phyloP scores from a whole-genome alignment of 2,113 vertebrate genomes.

The Probosciger aterrimus region DNA sequence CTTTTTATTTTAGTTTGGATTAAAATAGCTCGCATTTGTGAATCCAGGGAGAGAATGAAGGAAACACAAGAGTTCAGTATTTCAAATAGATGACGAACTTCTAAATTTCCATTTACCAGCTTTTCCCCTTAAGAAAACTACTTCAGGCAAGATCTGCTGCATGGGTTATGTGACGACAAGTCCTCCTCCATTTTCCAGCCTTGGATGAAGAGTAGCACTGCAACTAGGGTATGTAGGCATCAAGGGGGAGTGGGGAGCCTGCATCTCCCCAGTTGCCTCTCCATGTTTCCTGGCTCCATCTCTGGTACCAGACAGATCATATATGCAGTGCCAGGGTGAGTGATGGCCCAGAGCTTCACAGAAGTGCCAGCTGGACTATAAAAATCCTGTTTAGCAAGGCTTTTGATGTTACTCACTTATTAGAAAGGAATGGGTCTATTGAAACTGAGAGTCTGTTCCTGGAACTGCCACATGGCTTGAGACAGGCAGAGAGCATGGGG shows the following conservation, averaged over 20 bases:
- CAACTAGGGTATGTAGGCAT: neutral
- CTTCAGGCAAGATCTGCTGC: neutral
- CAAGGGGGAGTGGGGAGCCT: neutral
- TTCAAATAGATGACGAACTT: neutral
- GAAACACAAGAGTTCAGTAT: neutral
- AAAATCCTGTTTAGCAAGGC: neutral
- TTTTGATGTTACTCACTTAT: neutral
- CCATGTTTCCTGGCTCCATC: neutral
- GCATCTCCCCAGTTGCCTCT: neutral
- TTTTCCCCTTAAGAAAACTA: neutral
- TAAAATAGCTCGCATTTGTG: neutral
- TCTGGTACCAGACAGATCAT: neutral
- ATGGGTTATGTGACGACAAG: neutral
- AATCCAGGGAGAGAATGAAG: neutral
- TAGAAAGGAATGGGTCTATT: neutral
- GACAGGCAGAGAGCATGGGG: neutral
- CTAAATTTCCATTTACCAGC: constrained; percentile 7
- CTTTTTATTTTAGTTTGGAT: neutral
- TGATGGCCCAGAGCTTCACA: neutral
- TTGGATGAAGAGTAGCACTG: neutral
- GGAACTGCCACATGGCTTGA: neutral
- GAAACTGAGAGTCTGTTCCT: neutral
- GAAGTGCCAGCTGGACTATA: neutral
- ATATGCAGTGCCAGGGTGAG: neutral
- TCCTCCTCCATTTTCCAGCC: neutral